phyloP scores from a whole-genome alignment of 2,888 invertebrate species.

The Agrotis puta region DNA sequence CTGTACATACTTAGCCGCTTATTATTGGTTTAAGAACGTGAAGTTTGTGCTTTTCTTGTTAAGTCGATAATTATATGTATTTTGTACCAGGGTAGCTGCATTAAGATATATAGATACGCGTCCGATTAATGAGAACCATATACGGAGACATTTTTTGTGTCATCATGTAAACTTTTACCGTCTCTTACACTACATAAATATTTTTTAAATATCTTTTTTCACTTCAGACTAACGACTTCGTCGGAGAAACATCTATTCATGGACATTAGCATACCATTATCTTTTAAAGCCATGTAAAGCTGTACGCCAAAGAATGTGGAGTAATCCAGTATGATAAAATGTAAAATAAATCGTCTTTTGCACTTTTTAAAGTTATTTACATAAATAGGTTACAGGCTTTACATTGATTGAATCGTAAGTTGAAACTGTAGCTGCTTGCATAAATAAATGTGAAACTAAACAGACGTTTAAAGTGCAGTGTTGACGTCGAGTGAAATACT shows the following conservation, averaged over 20 bases:
- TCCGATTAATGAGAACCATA: slow-evolving; percentile 56
- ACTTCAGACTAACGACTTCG: slow-evolving; percentile 71
- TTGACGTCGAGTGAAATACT: slow-evolving; percentile 27
- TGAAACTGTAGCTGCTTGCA: slow-evolving; percentile 44
- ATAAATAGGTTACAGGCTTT: slow-evolving; percentile 71
- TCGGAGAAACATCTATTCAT: slow-evolving; percentile 72
- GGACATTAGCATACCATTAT: slow-evolving; percentile 82
- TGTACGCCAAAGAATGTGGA: slow-evolving; percentile 77
- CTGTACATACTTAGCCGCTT: slow-evolving; percentile 67
- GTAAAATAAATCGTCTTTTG: slow-evolving; percentile 72
- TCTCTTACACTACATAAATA: slow-evolving; percentile 57
- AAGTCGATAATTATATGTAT: slow-evolving; percentile 53
- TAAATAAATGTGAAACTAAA: slow-evolving; percentile 46
- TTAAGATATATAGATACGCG: slow-evolving; percentile 47
- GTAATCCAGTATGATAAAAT: slow-evolving; percentile 76
- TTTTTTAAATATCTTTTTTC: slow-evolving; percentile 65
- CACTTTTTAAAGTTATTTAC: slow-evolving; percentile 71
- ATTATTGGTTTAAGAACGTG: slow-evolving; percentile 57
- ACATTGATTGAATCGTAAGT: slow-evolving; percentile 71
- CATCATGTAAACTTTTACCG: slow-evolving; percentile 51
- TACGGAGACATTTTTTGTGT: slow-evolving; percentile 39
- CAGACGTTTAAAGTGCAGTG: slow-evolving; percentile 21
- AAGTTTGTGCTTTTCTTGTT: slow-evolving; percentile 60
- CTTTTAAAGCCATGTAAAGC: slow-evolving; percentile 78
- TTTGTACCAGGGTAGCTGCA: slow-evolving; percentile 45